Evolutionary conservation across 2,888 invertebrate genomes (phyloP).

Genomic region (Trichogramma dendrolimi): DNA sequence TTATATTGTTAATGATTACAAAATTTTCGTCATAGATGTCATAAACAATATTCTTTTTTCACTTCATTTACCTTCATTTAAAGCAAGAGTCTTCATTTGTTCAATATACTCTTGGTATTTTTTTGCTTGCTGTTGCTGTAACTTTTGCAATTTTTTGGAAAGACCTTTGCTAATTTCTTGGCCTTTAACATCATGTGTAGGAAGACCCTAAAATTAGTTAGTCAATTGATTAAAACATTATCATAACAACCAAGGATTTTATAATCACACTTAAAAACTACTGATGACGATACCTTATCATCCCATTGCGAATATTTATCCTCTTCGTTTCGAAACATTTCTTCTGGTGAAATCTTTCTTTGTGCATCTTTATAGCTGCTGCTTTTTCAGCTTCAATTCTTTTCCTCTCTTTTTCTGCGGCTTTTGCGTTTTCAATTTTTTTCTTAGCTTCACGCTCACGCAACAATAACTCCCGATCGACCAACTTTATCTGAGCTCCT

Average conservation of each 20-base stretch:
- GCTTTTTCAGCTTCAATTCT: slow-evolving; percentile 70
- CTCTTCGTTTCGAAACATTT: slow-evolving; percentile 78
- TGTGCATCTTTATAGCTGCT: slow-evolving; percentile 76
- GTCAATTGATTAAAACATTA: slow-evolving; percentile 3
- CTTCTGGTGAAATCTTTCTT: slow-evolving; percentile 75
- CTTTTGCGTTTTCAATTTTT: slow-evolving; percentile 66
- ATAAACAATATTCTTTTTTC: no score
- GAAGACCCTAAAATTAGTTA: slow-evolving; percentile 68
- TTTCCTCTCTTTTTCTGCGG: slow-evolving; percentile 70
- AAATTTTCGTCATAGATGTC: no score
- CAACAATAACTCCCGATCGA: slow-evolving; percentile 76
- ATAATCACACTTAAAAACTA: slow-evolving; percentile 5
- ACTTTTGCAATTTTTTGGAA: slow-evolving; percentile 82
- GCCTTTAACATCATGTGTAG: slow-evolving; percentile 85
- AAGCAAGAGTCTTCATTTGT: slow-evolving; percentile 33
- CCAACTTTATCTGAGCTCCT: slow-evolving; percentile 78
- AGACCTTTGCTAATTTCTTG: slow-evolving; percentile 89
- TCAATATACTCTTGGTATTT: slow-evolving; percentile 74
- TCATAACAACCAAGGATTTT: slow-evolving; percentile 15
- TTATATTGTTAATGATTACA: no score
- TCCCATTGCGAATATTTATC: slow-evolving; percentile 93
- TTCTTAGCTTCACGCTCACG: slow-evolving; percentile 79
- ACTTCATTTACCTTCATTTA: slow-evolving; percentile 14
- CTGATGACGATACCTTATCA: slow-evolving; percentile 63
- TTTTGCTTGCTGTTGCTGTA: slow-evolving; percentile 84